Percentiles rank a stretch among this genome's conserved stretches.
Evolutionary conservation across 2,797 vertebrate species (phyloP).

Genomic region (Tokudaia tokunoshimensis): DNA sequence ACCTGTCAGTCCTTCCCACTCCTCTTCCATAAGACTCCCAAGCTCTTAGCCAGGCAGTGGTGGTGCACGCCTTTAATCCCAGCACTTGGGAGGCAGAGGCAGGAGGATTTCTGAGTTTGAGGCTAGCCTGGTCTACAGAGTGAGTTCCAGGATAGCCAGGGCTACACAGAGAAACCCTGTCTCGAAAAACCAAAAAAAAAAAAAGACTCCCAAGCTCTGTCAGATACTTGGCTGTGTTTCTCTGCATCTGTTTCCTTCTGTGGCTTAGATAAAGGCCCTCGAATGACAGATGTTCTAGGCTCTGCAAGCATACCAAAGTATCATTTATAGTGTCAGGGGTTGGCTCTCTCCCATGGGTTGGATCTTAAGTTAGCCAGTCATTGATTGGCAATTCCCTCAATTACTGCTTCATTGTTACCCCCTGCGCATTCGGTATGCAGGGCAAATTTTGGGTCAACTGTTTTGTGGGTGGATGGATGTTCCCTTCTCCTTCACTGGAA

Average conservation of each 20-base stretch:
- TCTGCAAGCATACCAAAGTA: background rate
- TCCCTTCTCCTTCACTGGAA: background rate
- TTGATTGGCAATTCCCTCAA: background rate
- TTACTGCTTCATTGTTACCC: background rate
- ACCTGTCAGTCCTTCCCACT: background rate
- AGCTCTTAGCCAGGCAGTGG: too few species aligned
- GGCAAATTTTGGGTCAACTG: background rate
- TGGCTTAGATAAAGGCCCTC: background rate
- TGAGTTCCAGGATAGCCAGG: too few species aligned
- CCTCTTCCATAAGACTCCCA: background rate
- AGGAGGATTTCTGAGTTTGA: too few species aligned
- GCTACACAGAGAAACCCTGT: too few species aligned
- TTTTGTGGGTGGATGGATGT: background rate
- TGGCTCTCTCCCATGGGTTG: background rate
- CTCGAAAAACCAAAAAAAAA: too few species aligned
- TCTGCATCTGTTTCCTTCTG: background rate
- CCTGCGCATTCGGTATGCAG: background rate
- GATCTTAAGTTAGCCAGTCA: background rate
- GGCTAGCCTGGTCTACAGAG: too few species aligned
- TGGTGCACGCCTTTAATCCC: too few species aligned
- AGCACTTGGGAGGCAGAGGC: too few species aligned
- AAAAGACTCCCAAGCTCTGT: background rate
- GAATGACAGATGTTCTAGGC: background rate
- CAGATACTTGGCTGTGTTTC: background rate
- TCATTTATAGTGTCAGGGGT: background rate